Evolutionary conservation across 2,113 vertebrate species (phyloP).

Genomic region (Ariopsis seemanni): DNA sequence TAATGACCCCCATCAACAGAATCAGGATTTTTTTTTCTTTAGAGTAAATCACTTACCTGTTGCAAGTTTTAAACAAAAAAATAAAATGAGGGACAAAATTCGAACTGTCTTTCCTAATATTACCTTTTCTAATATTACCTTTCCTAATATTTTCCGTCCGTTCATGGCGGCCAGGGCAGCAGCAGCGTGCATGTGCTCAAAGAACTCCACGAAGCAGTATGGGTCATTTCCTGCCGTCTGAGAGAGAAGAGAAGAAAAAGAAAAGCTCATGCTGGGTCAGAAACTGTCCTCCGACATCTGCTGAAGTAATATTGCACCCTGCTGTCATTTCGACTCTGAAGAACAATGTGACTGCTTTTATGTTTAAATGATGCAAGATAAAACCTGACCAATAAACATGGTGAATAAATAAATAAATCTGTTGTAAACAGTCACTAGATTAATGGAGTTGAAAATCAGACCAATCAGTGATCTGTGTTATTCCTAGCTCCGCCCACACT

Average conservation of each 20-base stretch:
- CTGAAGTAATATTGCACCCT: neutral
- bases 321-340: neutral
- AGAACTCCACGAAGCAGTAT: conserved; percentile 98
- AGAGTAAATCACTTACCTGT: too few species aligned
- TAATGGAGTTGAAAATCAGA: neutral
- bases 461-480: neutral
- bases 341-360: too few species aligned
- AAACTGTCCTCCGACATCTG: neutral
- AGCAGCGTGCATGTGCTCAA: conserved; percentile 95
- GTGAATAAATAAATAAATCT: too few species aligned
- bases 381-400: too few species aligned
- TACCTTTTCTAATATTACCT: conserved; percentile 99
- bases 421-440: neutral
- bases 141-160: conserved; percentile 99
- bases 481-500: neutral
- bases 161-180: conserved; percentile 98
- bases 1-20: too few species aligned
- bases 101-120: neutral
- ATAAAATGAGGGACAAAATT: too few species aligned
- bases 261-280: neutral
- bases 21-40: too few species aligned
- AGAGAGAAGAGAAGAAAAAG: conserved; percentile 31
- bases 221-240: conserved; percentile 97
- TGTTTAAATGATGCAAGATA: too few species aligned
- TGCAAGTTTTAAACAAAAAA: too few species aligned